Base-by-base conservation (phyloP, 1,140 invertebrate genomes). In the Procambarus virginalis region DNA sequence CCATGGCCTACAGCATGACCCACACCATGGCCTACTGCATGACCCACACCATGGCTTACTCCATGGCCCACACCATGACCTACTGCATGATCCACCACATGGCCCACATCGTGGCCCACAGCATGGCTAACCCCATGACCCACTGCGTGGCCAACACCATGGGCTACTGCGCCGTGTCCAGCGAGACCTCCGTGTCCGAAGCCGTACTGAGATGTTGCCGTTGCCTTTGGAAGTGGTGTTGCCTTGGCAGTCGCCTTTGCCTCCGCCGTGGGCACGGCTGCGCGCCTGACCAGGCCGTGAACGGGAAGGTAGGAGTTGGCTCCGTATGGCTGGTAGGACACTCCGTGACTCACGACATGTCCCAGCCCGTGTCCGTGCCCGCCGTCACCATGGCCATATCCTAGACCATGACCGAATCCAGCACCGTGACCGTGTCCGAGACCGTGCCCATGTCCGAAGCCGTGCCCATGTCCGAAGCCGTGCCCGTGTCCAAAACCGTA, bases 401-500 rank as follows among this genome's bases (percentile, higher is more conserved):
- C 70, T 2, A 20, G 12, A 0, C 77, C 85, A 22, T 86, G 85
- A 2, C 77, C 85, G 58, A 2, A n/a, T 45, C 85, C 85, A 70
- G 45, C 73, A 0, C 76, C 84, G 8, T n/a, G 22, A 12, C 77
- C 77, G 34, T 49, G 8, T 3, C 77, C 85, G 22, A 46, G 34
- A 0, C 76, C 76, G 46, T 58, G 46, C 9, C 82, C 82, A 20
- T 75, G 68, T 20, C 68, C 68, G 17, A n/a, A n/a, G n/a, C 68
- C 68, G 34, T 73, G 68, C 8, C 68, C 68, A 34, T 3, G 5
- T 55, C 51, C 51, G 8, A n/a, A n/a, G 6, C 68, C 68, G 10
- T 45, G 68, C 2, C 68, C 68, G 22, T 17, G 17, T 20, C 68
- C 68, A 34, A n/a, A n/a, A 10, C n/a, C 68, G 10, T 34, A 3